These are phyloP conservation scores for Achlya flavicornis DNA, from an alignment of 2,888 invertebrate species.

Conservation along the genomic window DNA sequence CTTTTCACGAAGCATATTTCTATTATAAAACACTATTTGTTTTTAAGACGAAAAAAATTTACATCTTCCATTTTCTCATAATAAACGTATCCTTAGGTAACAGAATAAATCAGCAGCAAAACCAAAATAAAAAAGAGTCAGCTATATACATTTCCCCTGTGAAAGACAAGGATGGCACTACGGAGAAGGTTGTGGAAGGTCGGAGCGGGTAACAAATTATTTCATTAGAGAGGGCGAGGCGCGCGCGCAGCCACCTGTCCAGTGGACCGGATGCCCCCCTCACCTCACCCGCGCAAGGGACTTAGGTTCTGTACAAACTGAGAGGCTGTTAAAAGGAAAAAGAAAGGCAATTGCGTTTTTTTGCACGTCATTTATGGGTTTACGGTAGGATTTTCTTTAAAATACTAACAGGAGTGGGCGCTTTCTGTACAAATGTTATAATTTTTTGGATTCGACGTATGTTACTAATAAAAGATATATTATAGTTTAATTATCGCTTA, in stretches of 20 bases:
- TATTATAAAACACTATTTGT: neutral
- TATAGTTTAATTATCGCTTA: no score
- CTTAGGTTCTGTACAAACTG: constrained; percentile 43
- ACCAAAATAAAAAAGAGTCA: constrained; percentile 26
- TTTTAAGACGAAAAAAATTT: neutral
- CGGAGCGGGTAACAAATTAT: constrained; percentile 71
- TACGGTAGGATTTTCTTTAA: neutral
- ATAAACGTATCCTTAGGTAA: neutral
- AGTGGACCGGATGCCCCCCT: constrained; percentile 72
- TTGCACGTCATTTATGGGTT: constrained; percentile 4
- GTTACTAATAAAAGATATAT: no score
- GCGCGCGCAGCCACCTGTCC: constrained; percentile 74
- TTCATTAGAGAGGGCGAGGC: constrained; percentile 76
- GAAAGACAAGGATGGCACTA: constrained; percentile 44
- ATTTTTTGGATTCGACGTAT: no score
- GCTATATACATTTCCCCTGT: constrained; percentile 11
- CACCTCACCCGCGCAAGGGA: constrained; percentile 45
- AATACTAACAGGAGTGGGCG: neutral
- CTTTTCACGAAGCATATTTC: no score
- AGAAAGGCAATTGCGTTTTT: constrained; percentile 16
- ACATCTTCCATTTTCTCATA: neutral
- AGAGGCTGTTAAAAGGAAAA: constrained; percentile 25
- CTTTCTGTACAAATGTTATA: neutral
- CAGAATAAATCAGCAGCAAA: constrained; percentile 21
- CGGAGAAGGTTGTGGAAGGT: constrained; percentile 76